A percentile compares a stretch with the other conserved stretches of the same genome.
Conservation (phyloP, 2,113 vertebrate genomes). For the Balaenoptera acutorostrata region DNA sequence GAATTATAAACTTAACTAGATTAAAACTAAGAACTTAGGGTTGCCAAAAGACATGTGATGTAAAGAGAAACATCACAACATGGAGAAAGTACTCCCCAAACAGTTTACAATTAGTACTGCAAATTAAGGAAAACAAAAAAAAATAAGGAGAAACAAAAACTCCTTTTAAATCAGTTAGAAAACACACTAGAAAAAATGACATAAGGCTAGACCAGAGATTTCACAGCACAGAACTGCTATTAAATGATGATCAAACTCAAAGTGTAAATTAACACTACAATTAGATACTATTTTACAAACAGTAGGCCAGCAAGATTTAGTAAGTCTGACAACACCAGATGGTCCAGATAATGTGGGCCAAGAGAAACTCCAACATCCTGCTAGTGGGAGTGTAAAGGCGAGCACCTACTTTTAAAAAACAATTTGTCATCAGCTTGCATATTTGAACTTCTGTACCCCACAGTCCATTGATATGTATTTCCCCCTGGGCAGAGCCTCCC, state of each 20-base stretch:
- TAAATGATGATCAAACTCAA: background rate
- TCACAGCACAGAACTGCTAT: background rate
- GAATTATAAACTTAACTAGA: background rate
- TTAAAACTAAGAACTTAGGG: background rate
- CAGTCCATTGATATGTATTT: fast-evolving
- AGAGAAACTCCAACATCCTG: background rate
- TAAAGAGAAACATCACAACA: background rate
- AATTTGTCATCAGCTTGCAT: background rate
- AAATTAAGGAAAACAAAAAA: background rate
- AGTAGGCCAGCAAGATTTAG: background rate
- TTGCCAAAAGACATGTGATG: background rate
- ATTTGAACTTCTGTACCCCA: background rate
- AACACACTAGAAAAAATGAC: background rate
- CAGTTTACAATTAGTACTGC: background rate
- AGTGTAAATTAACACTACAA: background rate
- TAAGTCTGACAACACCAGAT: background rate
- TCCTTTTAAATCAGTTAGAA: background rate
- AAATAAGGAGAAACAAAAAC: background rate
- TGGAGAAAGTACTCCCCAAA: background rate
- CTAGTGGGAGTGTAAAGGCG: background rate
- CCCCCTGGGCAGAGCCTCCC: background rate
- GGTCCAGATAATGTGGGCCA: background rate
- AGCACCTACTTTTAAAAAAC: background rate
- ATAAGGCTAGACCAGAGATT: background rate
- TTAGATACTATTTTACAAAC: background rate